Evolutionary conservation across 2,113 vertebrate species (phyloP).

Genomic region (Bos javanicus): DNA sequence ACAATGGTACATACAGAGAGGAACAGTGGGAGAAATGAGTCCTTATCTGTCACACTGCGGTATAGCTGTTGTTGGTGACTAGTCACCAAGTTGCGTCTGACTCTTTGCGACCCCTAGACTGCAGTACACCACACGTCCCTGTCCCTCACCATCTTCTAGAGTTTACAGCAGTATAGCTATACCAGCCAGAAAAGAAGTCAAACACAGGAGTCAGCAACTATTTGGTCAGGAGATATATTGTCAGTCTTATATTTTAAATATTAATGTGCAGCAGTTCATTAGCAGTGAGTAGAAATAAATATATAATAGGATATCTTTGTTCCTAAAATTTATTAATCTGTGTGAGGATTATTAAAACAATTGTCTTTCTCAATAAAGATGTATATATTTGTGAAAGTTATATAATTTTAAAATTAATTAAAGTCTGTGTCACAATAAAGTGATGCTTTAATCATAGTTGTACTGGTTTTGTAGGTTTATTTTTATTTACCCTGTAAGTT

Average conservation of each 20-base stretch:
- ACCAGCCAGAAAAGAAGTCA: background rate
- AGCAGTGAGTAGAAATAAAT: background rate
- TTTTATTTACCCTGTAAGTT: constrained; percentile 15
- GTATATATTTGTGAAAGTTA: background rate
- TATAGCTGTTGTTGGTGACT: background rate
- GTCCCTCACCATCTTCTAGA: background rate
- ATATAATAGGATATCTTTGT: background rate
- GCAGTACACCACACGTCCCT: fast-evolving
- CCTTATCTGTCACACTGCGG: background rate
- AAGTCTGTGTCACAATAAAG: background rate
- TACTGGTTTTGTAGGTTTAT: background rate
- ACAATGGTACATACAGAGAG: background rate
- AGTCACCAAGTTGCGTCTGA: background rate
- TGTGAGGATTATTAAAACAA: background rate
- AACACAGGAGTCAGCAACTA: background rate
- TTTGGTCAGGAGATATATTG: background rate
- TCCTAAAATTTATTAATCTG: background rate
- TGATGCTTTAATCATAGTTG: background rate
- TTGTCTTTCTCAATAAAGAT: background rate
- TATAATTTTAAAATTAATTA: background rate
- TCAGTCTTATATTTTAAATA: background rate
- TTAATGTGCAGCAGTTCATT: background rate
- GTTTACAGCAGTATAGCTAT: background rate
- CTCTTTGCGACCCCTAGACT: background rate
- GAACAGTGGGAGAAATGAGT: background rate